A percentile compares a stretch with the other conserved stretches of the same genome.
phyloP scores from a whole-genome alignment of 1,140 invertebrate species.

The Diabrotica undecimpunctata region DNA sequence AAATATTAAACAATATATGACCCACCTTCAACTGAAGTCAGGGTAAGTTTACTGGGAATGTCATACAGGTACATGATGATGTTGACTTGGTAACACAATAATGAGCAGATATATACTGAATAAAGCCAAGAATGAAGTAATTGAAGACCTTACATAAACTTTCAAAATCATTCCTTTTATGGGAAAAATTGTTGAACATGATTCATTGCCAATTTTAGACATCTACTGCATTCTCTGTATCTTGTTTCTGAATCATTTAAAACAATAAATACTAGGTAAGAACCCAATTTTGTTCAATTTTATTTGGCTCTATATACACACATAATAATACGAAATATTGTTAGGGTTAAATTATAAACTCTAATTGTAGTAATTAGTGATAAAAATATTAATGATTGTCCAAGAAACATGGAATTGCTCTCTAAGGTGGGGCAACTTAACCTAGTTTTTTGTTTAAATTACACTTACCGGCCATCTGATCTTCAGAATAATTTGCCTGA shows the following conservation, averaged over 20 bases:
- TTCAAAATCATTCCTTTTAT: conserved; percentile 45
- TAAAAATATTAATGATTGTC: too few relatives aligned
- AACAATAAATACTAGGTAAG: too few relatives aligned
- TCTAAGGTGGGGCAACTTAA: conserved; percentile 45
- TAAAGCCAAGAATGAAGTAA: not conserved
- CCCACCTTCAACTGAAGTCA: conserved; percentile 57
- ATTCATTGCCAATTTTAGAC: conserved; percentile 30
- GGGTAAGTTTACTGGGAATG: conserved; percentile 52
- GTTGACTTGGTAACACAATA: not conserved
- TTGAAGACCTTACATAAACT: conserved; percentile 26
- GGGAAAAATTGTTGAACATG: conserved; percentile 37
- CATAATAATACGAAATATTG: too few relatives aligned
- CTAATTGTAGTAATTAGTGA: too few relatives aligned
- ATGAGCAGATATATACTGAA: conserved; percentile 9
- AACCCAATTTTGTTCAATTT: too few relatives aligned
- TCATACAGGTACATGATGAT: conserved; percentile 57
- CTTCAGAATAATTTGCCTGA: conserved; percentile 83
- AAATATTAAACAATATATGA: not conserved
- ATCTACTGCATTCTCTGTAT: conserved; percentile 26
- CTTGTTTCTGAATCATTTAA: not conserved
- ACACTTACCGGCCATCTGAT: conserved; percentile 84
- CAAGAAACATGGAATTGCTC: too few relatives aligned
- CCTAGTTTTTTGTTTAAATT: conserved; percentile 44
- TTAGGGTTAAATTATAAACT: too few relatives aligned
- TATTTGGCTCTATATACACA: too few relatives aligned